Evolutionary conservation across 2,888 invertebrate genomes (phyloP).

Genomic region (Machimus rusticus): DNA sequence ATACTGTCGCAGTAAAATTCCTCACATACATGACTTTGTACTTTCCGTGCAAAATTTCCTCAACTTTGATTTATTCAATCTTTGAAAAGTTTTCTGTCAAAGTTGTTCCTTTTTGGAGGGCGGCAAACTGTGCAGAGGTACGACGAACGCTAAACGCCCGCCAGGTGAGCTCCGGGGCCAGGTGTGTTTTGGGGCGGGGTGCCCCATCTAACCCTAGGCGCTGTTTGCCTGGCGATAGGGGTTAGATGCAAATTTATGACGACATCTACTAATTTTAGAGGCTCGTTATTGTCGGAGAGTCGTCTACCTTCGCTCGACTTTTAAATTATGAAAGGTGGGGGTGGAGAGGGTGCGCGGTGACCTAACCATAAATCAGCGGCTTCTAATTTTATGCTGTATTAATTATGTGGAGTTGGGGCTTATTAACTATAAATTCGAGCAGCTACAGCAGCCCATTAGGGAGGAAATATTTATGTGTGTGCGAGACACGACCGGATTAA

Average conservation of each 20-base stretch:
- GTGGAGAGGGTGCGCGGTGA: not conserved
- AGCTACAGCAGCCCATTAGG: not conserved
- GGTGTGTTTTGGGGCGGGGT: not conserved
- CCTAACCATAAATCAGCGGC: conserved; percentile 13
- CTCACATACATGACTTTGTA: not conserved
- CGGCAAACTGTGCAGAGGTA: not conserved
- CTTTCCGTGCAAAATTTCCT: not conserved
- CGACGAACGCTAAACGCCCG: not conserved
- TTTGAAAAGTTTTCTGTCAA: conserved; percentile 11
- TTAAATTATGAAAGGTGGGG: conserved; percentile 13
- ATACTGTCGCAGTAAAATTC: not conserved
- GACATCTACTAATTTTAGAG: conserved; percentile 22
- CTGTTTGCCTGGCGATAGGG: conserved; percentile 7
- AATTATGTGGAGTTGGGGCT: conserved; percentile 2
- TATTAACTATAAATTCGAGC: conserved; percentile 24
- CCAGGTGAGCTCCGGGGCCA: not conserved
- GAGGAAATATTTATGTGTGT: not conserved
- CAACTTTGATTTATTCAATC: conserved; percentile 8
- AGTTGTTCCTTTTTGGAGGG: not conserved
- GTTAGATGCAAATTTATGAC: conserved; percentile 27
- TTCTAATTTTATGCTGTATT: conserved; percentile 15
- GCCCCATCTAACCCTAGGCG: not conserved
- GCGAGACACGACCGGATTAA: not conserved
- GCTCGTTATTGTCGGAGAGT: conserved; percentile 11
- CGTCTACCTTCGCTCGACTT: not conserved